A percentile compares a stretch with the other conserved stretches of the same genome.
Conservation (phyloP, 30 jellyfish, hydroid and myxozoan species). For the Turritopsis rubra region DNA sequence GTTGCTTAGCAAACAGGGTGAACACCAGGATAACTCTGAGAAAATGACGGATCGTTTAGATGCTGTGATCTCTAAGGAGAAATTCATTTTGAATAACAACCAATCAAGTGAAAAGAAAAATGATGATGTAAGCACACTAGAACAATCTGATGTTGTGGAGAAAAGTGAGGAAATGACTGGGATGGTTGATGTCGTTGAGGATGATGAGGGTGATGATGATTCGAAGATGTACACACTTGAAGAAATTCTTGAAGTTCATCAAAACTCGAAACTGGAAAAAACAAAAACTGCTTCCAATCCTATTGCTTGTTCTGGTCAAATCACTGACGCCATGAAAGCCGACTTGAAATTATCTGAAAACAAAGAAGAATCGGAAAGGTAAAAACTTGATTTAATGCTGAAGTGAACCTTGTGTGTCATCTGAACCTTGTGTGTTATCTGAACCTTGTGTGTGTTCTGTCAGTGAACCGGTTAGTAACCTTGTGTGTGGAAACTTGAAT, state of each 20-base stretch:
- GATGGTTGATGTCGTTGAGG: not conserved
- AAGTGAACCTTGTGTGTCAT: not conserved
- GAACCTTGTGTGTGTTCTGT: too few species aligned
- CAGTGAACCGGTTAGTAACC: too few species aligned
- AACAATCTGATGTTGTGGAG: not conserved
- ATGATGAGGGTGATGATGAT: conserved; percentile 11
- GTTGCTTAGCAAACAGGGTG: not conserved
- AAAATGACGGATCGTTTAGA: not conserved
- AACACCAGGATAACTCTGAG: not conserved
- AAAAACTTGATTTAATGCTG: too few species aligned
- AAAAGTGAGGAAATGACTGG: not conserved
- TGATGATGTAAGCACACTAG: not conserved
- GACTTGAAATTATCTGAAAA: not conserved
- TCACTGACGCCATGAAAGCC: conserved; percentile 8
- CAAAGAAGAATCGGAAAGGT: not conserved
- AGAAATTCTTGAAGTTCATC: conserved; percentile 27
- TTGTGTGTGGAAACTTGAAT: too few species aligned
- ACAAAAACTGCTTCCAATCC: not conserved
- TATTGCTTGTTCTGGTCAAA: not conserved
- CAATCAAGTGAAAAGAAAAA: not conserved
- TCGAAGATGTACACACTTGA: conserved; percentile 17
- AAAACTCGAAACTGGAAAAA: not conserved
- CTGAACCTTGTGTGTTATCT: not conserved
- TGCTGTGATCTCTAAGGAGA: not conserved
- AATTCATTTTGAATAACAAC: not conserved